phyloP scores from a whole-genome alignment of 2,113 vertebrate species.

The Dicrurus megarhynchus region DNA sequence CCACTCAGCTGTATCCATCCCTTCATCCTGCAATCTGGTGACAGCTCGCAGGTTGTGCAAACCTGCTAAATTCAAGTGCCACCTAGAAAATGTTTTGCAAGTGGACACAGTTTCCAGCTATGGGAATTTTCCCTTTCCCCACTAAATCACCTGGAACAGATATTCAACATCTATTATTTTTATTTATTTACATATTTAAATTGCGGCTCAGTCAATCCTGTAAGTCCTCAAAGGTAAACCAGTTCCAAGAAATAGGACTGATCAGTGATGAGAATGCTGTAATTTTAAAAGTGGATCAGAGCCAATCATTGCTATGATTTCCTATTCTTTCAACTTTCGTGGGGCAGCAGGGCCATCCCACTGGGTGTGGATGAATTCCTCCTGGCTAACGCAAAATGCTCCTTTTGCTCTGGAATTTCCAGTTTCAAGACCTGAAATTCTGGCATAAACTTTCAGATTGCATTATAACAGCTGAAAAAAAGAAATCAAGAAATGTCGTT shows the following conservation, averaged over 20 bases:
- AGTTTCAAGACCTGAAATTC: not conserved
- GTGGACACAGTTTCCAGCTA: not conserved
- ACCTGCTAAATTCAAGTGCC: not conserved
- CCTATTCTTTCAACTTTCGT: not conserved
- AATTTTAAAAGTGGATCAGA: not conserved
- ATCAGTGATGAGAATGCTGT: rapidly evolving
- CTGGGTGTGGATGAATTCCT: not conserved
- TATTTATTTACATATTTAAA: not conserved
- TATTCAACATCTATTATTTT: not conserved
- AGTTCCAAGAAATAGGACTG: not conserved
- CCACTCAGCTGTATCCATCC: not conserved
- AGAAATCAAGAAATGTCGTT: not conserved
- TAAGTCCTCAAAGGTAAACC: not conserved
- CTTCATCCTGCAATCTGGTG: rapidly evolving
- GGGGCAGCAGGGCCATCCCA: rapidly evolving
- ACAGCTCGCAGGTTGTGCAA: not conserved
- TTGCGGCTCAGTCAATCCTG: not conserved
- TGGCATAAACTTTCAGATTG: not conserved
- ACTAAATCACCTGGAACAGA: not conserved
- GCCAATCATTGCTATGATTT: not conserved
- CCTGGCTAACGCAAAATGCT: not conserved
- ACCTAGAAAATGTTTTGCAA: not conserved
- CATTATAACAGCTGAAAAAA: not conserved
- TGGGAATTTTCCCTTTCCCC: not conserved
- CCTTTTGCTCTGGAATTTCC: not conserved